These are phyloP conservation scores for Dasysyrphus albostriatus DNA, from an alignment of 2,888 invertebrate genomes.

Conservation along the genomic window DNA sequence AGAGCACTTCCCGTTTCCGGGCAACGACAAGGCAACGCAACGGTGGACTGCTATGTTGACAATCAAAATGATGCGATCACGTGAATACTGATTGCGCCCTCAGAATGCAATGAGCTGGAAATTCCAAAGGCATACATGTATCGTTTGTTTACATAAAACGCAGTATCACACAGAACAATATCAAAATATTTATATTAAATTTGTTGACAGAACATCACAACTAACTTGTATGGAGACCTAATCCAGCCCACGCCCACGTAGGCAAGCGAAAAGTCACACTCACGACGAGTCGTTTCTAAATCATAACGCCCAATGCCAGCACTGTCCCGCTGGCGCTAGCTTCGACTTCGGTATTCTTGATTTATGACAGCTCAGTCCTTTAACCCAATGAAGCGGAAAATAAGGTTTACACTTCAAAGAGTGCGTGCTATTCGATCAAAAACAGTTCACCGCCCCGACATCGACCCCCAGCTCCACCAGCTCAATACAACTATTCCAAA, in stretches of 20 bases:
- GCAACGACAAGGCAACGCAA: conserved; percentile 22
- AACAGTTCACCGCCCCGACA: conserved; percentile 5
- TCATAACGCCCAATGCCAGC: conserved; percentile 24
- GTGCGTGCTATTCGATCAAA: conserved; percentile 60
- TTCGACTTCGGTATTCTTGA: conserved; percentile 46
- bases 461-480: background rate
- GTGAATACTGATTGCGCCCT: conserved; percentile 65
- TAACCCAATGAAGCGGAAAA: conserved; percentile 71
- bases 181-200: conserved; percentile 55
- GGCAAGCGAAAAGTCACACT: conserved; percentile 30
- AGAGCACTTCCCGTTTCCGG: conserved; percentile 65
- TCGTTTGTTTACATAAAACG: conserved; percentile 8
- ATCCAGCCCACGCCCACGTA: background rate
- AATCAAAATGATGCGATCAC: conserved; percentile 58
- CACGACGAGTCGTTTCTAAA: conserved; percentile 32
- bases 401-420: conserved; percentile 75
- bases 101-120: conserved; percentile 57
- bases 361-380: conserved; percentile 70
- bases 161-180: conserved; percentile 43
- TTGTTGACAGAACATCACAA: conserved; percentile 30
- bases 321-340: conserved; percentile 4
- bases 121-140: conserved; percentile 31
- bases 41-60: conserved; percentile 44
- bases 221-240: conserved; percentile 3
- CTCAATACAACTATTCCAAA: background rate